A percentile compares a stretch with the other conserved stretches of the same genome.
phyloP scores from a whole-genome alignment of 2,797 vertebrate species.

The Cichlasoma orientale region DNA sequence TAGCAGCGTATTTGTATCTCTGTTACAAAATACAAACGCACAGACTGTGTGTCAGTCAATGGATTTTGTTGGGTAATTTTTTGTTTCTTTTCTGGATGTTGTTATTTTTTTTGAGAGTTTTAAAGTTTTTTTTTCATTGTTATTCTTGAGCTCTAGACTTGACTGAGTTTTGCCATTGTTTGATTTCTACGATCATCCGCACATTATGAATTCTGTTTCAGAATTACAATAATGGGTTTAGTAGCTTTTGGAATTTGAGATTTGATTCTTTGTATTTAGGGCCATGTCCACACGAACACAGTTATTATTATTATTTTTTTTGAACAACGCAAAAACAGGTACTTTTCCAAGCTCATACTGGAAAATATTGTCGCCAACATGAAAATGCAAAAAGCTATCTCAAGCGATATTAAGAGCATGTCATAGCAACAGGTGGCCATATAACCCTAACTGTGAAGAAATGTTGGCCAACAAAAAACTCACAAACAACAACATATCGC shows the following conservation, averaged over 20 bases:
- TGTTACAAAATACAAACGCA: neutral
- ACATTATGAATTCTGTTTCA: neutral
- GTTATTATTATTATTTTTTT: rapidly evolving
- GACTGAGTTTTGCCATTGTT: neutral
- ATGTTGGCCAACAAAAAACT: neutral
- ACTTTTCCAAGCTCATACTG: neutral
- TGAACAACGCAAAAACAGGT: neutral
- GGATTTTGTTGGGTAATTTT: neutral
- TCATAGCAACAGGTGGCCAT: neutral
- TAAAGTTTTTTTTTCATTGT: neutral
- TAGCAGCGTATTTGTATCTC: neutral
- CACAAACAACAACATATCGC: neutral
- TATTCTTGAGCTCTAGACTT: neutral
- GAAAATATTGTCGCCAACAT: neutral
- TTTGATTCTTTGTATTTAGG: neutral
- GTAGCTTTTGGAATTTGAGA: neutral
- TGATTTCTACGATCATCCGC: neutral
- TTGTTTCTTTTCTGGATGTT: neutral
- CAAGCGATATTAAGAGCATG: neutral
- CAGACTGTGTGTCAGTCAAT: neutral
- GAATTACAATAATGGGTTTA: neutral
- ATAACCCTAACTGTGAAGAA: neutral
- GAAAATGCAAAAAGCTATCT: neutral
- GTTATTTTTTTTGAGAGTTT: neutral
- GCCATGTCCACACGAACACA: too few relatives aligned